These are phyloP conservation scores for Melanargia galathea DNA, from an alignment of 2,888 invertebrate genomes.

Conservation along the genomic window DNA sequence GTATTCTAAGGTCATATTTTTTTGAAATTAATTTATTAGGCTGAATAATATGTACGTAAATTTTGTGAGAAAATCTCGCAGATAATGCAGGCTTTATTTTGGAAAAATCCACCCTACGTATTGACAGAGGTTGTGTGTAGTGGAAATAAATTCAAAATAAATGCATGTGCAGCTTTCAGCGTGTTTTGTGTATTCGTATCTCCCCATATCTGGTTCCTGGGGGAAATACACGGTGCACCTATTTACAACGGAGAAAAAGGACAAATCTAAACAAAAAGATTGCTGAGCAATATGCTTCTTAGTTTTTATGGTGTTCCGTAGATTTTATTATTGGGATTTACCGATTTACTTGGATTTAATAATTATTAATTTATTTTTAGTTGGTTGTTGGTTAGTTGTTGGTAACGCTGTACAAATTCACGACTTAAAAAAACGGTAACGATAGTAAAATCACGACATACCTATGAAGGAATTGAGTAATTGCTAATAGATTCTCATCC, in stretches of 20 bases:
- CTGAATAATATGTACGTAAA: not conserved
- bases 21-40: too few species aligned
- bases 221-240: constrained; percentile 32
- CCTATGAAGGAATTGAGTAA: too few species aligned
- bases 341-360: not conserved
- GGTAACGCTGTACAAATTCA: too few species aligned
- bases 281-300: not conserved
- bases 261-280: constrained; percentile 26
- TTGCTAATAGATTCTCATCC: too few species aligned
- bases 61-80: not conserved
- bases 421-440: too few species aligned
- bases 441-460: too few species aligned
- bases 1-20: too few species aligned
- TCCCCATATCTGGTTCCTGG: constrained; percentile 24
- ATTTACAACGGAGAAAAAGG: constrained; percentile 33
- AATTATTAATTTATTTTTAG: too few species aligned
- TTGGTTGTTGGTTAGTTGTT: too few species aligned
- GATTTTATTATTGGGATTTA: not conserved
- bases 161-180: constrained; percentile 19
- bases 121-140: not conserved
- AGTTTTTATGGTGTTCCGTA: constrained; percentile 8
- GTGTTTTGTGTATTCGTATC: constrained; percentile 26
- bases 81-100: not conserved
- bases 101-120: not conserved
- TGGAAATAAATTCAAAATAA: constrained; percentile 28